These are phyloP conservation scores for Drosophila kikkawai DNA, from an alignment of 1,140 invertebrate genomes.

Conservation along the genomic window DNA sequence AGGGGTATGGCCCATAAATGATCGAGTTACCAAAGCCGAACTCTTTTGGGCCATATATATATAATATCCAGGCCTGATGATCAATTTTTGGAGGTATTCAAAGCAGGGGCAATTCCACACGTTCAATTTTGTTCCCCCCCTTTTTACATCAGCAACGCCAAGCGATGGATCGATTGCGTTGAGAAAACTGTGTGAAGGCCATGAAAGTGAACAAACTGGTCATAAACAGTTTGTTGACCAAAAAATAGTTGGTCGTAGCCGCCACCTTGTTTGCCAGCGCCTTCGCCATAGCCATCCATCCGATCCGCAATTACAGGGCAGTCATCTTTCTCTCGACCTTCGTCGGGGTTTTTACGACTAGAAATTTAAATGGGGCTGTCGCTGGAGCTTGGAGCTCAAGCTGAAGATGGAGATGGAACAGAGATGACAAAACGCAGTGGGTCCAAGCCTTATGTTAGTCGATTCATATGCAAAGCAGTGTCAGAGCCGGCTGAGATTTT, in stretches of 20 bases:
- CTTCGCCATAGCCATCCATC: slow-evolving; percentile 8
- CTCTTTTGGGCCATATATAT: slow-evolving; percentile 13
- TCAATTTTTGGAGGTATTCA: slow-evolving; percentile 63
- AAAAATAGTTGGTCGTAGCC: slow-evolving; percentile 44
- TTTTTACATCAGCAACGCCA: slow-evolving; percentile 23
- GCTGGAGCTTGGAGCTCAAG: not conserved
- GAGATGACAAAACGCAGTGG: slow-evolving; percentile 32
- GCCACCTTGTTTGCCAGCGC: slow-evolving; percentile 27
- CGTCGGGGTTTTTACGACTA: slow-evolving; percentile 56
- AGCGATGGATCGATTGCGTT: slow-evolving; percentile 48
- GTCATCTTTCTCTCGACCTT: slow-evolving; percentile 70
- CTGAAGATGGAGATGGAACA: not conserved
- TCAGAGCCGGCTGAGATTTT: slow-evolving; percentile 46
- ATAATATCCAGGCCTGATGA: slow-evolving; percentile 5
- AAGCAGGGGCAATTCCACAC: slow-evolving; percentile 68
- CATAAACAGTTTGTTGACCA: slow-evolving; percentile 81
- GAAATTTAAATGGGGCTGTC: slow-evolving; percentile 62
- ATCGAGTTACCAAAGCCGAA: slow-evolving; percentile 50
- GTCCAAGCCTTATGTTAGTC: slow-evolving; percentile 12
- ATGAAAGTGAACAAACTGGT: slow-evolving; percentile 81
- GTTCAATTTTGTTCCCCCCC: slow-evolving; percentile 43
- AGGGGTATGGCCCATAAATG: slow-evolving; percentile 47
- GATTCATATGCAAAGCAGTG: slow-evolving; percentile 70
- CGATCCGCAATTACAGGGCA: slow-evolving; percentile 49
- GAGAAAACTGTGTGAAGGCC: slow-evolving; percentile 79